Base-by-base conservation (phyloP, 2,113 vertebrate genomes). In the Gymnorhina tibicen region DNA sequence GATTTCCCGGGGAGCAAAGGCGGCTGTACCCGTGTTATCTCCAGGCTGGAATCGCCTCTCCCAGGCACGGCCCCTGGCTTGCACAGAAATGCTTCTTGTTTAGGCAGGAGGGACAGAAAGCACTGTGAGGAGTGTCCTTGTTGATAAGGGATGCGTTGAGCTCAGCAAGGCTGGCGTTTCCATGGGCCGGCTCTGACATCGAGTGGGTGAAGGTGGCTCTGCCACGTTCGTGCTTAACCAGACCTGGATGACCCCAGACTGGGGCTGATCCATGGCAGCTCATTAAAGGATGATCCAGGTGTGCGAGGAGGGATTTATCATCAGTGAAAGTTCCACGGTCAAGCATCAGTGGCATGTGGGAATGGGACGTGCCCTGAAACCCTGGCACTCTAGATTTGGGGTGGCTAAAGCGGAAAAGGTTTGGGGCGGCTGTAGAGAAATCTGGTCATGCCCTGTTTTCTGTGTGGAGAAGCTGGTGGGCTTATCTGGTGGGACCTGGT, bases 161-260 rank as follows among this genome's bases (percentile, higher is more conserved):
- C 76, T 52, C 11, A 91, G 60, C 52, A 16, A 68, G 41, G 16
- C 78, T 14, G 37, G 56, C 0, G 0, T 64, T 91, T 59, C 27
- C 28, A 16, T 0, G 1, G 37, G n/a, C 53, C 67, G 21, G 32
- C 55, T 62, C 60, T 52, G 82, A 42, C 33, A 15, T 0, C 0
- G 12, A 16, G 55, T 14, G 53, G 47, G 41, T 23, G 68, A 74
- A 63, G 46, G 39, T 1, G 3, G 32, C 47, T 70, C 81, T 70
- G 74, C 47, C 49, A 50, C 72, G 16, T 9, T 39, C 16, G 2
- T 20, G 20, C 6, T 90, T 13, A 28, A 19, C 23, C 2, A 3
- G 20, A 37, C 18, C 52, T 1, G 2, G 26, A 8, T 83, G 67
- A 41, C 5, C n/a, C 81, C 3, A 1, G 27, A 2, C 3, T 39